Evolutionary conservation across 2,113 vertebrate species (phyloP).

Genomic region (Sander vitreus): DNA sequence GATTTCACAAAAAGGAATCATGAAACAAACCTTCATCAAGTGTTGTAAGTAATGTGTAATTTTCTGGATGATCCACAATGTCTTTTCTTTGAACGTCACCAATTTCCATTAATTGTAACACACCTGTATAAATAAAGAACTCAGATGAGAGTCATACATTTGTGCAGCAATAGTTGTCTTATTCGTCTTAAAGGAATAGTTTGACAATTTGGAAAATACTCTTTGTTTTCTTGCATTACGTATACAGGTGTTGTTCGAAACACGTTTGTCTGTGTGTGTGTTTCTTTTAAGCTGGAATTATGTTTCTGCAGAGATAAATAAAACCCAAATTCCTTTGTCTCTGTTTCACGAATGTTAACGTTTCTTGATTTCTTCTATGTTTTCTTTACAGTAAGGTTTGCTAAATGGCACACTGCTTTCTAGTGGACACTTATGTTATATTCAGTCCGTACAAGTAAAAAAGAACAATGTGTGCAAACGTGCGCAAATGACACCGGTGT

Average conservation of each 20-base stretch:
- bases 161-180: background rate
- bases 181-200: background rate
- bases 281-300: background rate
- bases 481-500: background rate
- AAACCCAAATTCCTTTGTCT: background rate
- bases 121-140: conserved; percentile 62
- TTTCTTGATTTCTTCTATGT: no score
- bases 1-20: background rate
- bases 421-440: background rate
- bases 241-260: background rate
- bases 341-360: no score
- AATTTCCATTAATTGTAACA: conserved; percentile 82
- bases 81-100: conserved; percentile 81
- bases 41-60: conserved; percentile 82
- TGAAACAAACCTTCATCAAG: conserved; percentile 79
- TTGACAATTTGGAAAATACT: background rate
- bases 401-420: no score
- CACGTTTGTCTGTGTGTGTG: no score
- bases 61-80: conserved; percentile 82
- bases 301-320: background rate
- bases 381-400: no score
- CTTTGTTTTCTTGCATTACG: background rate
- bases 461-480: background rate
- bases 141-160: conserved; percentile 11
- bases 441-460: background rate